Evolutionary conservation across 1,140 invertebrate genomes (phyloP), one percentile per base, ranked within the genome.

Genomic region (Drosophila parabipectinata): DNA sequence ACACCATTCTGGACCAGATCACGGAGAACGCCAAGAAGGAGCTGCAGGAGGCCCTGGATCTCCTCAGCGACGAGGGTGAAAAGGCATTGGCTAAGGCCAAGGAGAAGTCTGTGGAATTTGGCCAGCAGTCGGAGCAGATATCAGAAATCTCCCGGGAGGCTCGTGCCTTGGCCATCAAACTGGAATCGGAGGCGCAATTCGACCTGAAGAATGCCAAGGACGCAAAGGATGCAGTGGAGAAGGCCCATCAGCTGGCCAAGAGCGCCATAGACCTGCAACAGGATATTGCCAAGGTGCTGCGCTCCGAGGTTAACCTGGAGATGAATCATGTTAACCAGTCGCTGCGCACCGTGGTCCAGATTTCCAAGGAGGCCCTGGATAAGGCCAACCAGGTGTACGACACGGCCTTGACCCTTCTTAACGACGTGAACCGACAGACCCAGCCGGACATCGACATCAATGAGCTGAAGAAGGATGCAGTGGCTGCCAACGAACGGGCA

Each of bases 71-170:
- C 1, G 96, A 98, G 87, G 98, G 97, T 3, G 93, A 93, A 18
- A 93, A 94, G 21, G 97, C 97, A 0, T 92, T 98, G 44, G 92
- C 94, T 1, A 95, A 96, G 77, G 98, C 98, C 0, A 94, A 95
- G 84, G 95, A 96, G 76, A 95, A 97, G 41, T 97, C 97, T 0
- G 94, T 95, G 45, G 95, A 97, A 92, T 97, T 97, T 91, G 98
- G 98, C 5, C 96, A 97, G 73, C 97, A 98, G 85, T 98, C 97
- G 14, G 94, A 96, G 21, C 95, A 97, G 77, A 98, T 99, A 96
- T 97, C 97, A 1, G 93, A 95, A 12, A 97, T 98, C 47, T 97
- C 98, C 0, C 94, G 97, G 60, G 95, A 98, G 90, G 97, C 98
- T 3, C 94, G 98, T 18, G 91, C 94, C 10, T 81, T 96, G 2